Conservation (phyloP, 2,888 invertebrate genomes). For the Colostygia pectinataria region DNA sequence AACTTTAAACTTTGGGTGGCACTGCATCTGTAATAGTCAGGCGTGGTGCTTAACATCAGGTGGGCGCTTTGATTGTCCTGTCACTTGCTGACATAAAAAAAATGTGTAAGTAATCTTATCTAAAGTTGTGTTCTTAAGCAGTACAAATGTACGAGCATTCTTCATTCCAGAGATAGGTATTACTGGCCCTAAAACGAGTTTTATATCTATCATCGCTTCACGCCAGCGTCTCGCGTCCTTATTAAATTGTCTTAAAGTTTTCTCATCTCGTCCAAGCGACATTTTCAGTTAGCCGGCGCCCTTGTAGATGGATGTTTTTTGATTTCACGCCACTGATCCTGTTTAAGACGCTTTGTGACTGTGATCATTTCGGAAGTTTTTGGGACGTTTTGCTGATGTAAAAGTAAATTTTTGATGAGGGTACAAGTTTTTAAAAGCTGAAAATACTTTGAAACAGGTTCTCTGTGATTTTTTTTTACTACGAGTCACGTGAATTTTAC, state of each 20-base stretch:
- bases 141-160: slow-evolving; percentile 8
- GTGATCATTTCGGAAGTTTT: slow-evolving; percentile 21
- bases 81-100: too few relatives aligned
- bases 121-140: neutral
- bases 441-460: neutral
- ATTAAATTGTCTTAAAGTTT: slow-evolving; percentile 34
- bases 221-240: slow-evolving; percentile 22
- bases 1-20: too few relatives aligned
- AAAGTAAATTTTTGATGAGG: slow-evolving; percentile 2
- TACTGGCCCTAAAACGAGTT: slow-evolving; percentile 19
- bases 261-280: slow-evolving; percentile 29
- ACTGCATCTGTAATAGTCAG: too few relatives aligned
- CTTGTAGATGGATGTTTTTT: slow-evolving; percentile 41
- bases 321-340: slow-evolving; percentile 29
- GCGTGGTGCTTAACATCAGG: too few relatives aligned
- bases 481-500: too few relatives aligned
- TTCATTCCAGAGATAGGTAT: slow-evolving; percentile 4
- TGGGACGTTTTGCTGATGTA: slow-evolving; percentile 12
- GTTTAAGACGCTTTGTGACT: slow-evolving; percentile 18
- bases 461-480: neutral
- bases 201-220: slow-evolving; percentile 18
- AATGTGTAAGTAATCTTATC: too few relatives aligned
- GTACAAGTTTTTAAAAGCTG: slow-evolving; percentile 4
- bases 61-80: too few relatives aligned
- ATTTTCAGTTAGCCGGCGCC: slow-evolving; percentile 44